phyloP scores from a whole-genome alignment of 1,140 invertebrate genomes.

The Pseudoatta argentina region DNA sequence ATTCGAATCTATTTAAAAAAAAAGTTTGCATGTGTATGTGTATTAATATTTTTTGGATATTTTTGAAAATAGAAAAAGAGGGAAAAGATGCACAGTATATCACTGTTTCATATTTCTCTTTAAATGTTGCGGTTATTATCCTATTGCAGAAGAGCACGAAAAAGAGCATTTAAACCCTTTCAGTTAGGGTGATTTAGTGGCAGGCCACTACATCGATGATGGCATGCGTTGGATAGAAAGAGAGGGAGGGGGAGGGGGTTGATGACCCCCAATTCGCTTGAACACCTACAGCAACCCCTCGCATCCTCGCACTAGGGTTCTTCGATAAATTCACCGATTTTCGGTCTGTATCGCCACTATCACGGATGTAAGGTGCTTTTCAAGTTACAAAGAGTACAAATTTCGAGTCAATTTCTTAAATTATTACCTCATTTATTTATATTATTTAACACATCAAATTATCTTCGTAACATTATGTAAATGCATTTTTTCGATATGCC shows the following conservation, averaged over 20 bases:
- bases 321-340: conserved; percentile 78
- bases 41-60: not conserved
- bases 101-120: not conserved
- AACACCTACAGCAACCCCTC: conserved; percentile 80
- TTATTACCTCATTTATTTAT: not conserved
- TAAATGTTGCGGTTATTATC: conserved; percentile 51
- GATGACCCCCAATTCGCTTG: conserved; percentile 78
- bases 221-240: conserved; percentile 81
- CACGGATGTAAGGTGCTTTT: conserved; percentile 76
- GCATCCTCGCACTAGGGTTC: conserved; percentile 81
- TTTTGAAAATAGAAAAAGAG: not conserved
- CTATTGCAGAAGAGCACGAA: conserved; percentile 56
- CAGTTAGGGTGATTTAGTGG: conserved; percentile 73
- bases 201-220: conserved; percentile 84
- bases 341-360: conserved; percentile 73
- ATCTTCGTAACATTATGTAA: not conserved
- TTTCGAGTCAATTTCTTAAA: not conserved
- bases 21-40: not conserved
- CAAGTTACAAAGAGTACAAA: not conserved
- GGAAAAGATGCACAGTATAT: not conserved
- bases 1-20: not conserved
- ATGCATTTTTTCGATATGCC: not conserved
- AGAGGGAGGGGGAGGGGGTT: conserved; percentile 66
- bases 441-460: not conserved
- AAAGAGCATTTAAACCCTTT: conserved; percentile 84